A percentile compares a stretch with the other conserved stretches of the same genome.
Conservation (phyloP, 2,888 invertebrate genomes). For the Meandrusa payeni region DNA sequence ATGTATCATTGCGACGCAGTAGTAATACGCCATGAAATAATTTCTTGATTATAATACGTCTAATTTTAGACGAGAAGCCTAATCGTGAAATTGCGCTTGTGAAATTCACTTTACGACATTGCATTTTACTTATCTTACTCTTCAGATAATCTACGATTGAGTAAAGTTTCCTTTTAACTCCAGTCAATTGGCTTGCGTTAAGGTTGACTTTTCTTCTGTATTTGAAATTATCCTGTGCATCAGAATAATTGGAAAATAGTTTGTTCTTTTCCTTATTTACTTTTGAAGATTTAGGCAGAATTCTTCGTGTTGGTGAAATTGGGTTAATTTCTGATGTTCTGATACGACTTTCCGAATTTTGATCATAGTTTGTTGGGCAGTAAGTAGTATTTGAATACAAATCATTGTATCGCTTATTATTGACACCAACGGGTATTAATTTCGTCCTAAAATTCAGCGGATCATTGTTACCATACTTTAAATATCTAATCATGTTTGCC, state of each 20-base stretch:
- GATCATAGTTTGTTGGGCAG: not conserved
- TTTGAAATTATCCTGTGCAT: conserved; percentile 9
- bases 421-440: no score
- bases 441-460: no score
- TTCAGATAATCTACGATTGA: not conserved
- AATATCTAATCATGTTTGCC: conserved; percentile 10
- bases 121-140: conserved; percentile 10
- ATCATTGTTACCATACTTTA: not conserved
- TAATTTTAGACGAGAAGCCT: conserved; percentile 4
- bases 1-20: not conserved
- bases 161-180: not conserved
- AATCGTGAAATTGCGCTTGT: not conserved
- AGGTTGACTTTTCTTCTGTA: conserved; percentile 14
- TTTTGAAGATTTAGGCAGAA: not conserved
- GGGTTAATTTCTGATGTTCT: not conserved
- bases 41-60: not conserved
- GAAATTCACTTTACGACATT: conserved; percentile 9
- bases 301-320: not conserved
- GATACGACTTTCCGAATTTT: not conserved
- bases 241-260: not conserved
- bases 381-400: no score
- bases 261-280: not conserved
- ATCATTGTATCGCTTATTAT: no score
- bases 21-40: not conserved
- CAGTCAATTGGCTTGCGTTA: not conserved